Evolutionary conservation across 2,888 invertebrate genomes (phyloP), one percentile per base, ranked within the genome.

Genomic region (Iphiclides podalirius): DNA sequence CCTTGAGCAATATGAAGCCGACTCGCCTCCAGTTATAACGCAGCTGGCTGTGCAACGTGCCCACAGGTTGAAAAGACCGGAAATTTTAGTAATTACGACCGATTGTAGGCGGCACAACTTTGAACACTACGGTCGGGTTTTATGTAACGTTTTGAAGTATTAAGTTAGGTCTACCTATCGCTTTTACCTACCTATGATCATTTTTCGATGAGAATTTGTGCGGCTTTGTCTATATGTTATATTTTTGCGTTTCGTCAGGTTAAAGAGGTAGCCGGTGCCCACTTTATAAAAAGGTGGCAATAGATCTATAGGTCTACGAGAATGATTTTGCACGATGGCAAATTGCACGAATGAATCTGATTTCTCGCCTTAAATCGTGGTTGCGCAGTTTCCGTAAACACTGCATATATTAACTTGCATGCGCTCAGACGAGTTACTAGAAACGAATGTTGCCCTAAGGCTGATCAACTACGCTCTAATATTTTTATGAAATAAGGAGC

Each of bases 41-140:
- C 49, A 39, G 49, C 49, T 40, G 42, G 13, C 16, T 6, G 20
- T 20, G 42, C 39, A 33, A 33, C 26, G 23, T 43, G 38, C 44
- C 44, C 44, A 34, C 49, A 35, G 44, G 26, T 50, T 28, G 34
- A 39, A 39, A 28, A 17, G 43, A 44, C 49, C 49, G 49, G 49
- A 50, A 44, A 50, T 50, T 44, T 50, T 39, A 44, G 39, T 39
- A 44, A 50, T 50, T 50, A 44, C 38, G n/a, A 9, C 39, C 28
- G 17, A 35, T 44, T 50, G 44, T 44, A 34, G 44, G 39, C 44
- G 44, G 43, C 26, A 7, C 14, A 39, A 37, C 14, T 34, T 43
- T 15, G 48, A 43, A 9, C 43, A 26, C 14, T 26, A 7, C 31
- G 37, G 38, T 33, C 9, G 43, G 31, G 39, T 44, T 39, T 23